phyloP scores from a whole-genome alignment of 2,888 invertebrate genomes.

The Caenorhabditis drosophilae region DNA sequence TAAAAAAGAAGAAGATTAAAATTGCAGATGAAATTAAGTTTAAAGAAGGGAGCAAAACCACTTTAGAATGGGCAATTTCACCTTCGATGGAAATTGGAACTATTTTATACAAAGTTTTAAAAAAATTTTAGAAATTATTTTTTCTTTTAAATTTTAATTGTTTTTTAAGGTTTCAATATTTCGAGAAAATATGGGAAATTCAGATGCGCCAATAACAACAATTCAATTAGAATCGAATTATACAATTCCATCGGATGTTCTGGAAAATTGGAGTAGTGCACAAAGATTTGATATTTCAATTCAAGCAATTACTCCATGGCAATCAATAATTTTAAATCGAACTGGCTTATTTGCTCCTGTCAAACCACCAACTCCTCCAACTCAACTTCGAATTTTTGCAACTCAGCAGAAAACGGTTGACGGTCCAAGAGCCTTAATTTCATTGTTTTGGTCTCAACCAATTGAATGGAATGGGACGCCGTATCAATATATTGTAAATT shows the following conservation, averaged over 20 bases:
- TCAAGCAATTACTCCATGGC: constrained; percentile 62
- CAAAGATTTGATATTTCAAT: constrained; percentile 64
- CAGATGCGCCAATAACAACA: constrained; percentile 27
- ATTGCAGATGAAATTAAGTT: constrained; percentile 40
- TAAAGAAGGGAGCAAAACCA: constrained; percentile 40
- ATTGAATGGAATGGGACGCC: constrained; percentile 65
- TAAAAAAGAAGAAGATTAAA: background rate
- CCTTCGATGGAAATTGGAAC: constrained; percentile 37
- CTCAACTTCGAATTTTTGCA: constrained; percentile 57
- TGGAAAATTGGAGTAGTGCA: constrained; percentile 60
- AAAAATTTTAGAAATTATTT: too few species aligned
- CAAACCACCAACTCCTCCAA: constrained; percentile 63
- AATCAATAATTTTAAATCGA: constrained; percentile 46
- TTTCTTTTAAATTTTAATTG: too few species aligned
- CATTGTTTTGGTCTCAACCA: constrained; percentile 66
- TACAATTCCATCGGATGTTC: constrained; percentile 49
- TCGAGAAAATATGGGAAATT: constrained; percentile 43
- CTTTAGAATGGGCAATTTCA: constrained; percentile 52
- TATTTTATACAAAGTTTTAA: constrained; percentile 31
- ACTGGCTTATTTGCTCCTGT: constrained; percentile 64
- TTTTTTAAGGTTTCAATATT: constrained; percentile 37
- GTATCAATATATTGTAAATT: constrained; percentile 64
- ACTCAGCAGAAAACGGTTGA: constrained; percentile 68
- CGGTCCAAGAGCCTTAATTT: constrained; percentile 66
- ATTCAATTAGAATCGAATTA: constrained; percentile 48